Evolutionary conservation across 23 tunicate genomes (phyloP).

Genomic region (Diplosoma virens): DNA sequence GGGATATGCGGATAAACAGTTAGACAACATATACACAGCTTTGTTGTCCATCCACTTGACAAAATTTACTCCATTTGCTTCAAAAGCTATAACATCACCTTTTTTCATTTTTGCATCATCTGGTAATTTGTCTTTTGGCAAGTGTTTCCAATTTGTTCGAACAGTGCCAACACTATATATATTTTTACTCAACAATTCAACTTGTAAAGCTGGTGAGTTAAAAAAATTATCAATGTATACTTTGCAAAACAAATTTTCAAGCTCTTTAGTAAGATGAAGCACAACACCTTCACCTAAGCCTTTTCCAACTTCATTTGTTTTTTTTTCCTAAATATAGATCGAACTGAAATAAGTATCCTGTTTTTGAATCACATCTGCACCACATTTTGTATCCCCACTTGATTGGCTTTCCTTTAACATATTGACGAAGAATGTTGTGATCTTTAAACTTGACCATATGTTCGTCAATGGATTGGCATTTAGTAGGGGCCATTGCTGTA

Average conservation of each 20-base stretch:
- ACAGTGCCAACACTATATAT: neutral
- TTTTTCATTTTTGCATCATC: neutral
- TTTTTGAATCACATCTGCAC: slow-evolving; percentile 12
- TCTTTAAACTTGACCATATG: slow-evolving; percentile 17
- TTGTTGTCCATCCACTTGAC: slow-evolving; percentile 14
- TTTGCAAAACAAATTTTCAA: neutral
- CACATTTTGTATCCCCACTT: slow-evolving; percentile 24
- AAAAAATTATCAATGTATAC: slow-evolving; percentile 15
- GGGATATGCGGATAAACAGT: slow-evolving; percentile 9
- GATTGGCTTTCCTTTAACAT: slow-evolving; percentile 18
- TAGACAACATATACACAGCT: slow-evolving; percentile 9
- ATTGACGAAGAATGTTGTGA: slow-evolving; percentile 1
- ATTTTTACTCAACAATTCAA: neutral
- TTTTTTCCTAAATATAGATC: slow-evolving; percentile 5
- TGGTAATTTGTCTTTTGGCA: slow-evolving; percentile 2
- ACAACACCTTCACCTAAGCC: slow-evolving; percentile 22
- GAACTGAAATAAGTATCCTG: slow-evolving; percentile 6
- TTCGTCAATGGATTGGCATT: slow-evolving; percentile 12
- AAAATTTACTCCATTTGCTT: neutral
- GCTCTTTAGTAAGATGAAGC: neutral
- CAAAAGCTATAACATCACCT: neutral
- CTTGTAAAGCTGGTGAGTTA: slow-evolving; percentile 4
- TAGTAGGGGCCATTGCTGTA: neutral
- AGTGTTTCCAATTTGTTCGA: neutral
- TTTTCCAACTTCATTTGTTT: neutral